Evolutionary conservation across 2,797 vertebrate species (phyloP).

Genomic region (Meriones psammophilus): DNA sequence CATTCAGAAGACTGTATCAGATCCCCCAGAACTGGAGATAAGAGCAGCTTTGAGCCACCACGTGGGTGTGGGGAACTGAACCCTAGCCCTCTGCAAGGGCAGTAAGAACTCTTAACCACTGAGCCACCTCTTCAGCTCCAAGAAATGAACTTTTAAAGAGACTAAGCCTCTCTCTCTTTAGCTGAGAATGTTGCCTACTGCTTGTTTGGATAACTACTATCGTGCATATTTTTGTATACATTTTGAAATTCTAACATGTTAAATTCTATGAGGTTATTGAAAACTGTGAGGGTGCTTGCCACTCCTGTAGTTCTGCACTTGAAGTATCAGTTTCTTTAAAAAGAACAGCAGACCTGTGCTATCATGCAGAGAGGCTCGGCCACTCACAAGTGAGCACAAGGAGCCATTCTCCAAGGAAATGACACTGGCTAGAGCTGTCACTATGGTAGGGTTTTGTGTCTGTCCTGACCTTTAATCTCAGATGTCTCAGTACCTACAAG

Average conservation of each 20-base stretch:
- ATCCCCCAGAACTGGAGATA: neutral
- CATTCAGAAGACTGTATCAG: neutral
- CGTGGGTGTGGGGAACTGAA: neutral
- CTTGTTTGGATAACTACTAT: neutral
- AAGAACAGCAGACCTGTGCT: neutral
- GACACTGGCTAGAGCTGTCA: neutral
- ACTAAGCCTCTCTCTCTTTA: neutral
- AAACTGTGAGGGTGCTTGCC: neutral
- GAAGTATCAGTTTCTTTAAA: neutral
- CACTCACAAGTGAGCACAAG: neutral
- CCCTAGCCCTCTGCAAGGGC: too few relatives aligned
- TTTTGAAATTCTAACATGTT: neutral
- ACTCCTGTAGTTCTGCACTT: neutral
- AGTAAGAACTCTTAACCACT: neutral
- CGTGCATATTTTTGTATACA: neutral
- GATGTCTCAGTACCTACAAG: neutral
- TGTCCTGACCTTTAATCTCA: neutral
- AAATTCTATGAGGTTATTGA: neutral
- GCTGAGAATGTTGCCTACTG: neutral
- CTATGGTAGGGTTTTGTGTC: neutral
- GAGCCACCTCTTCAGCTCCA: neutral
- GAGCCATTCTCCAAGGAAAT: neutral
- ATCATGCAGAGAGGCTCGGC: too few relatives aligned
- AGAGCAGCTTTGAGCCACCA: neutral
- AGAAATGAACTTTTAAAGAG: neutral